Conservation (phyloP, 2,113 vertebrate genomes). For the Microtus montanus region DNA sequence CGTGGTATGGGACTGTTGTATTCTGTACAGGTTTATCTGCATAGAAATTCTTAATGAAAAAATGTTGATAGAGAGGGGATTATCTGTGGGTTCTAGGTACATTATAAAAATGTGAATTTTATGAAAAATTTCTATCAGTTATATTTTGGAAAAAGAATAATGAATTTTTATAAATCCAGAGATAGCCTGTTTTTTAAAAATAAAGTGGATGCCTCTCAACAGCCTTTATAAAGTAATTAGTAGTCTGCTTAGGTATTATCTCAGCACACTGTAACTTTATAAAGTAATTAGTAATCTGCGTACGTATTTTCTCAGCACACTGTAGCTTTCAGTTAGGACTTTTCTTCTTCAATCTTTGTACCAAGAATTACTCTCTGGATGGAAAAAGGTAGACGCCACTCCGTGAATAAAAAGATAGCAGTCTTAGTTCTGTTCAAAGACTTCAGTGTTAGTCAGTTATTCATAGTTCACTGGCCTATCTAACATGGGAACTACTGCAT, state of each 20-base stretch:
- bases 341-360: conserved; percentile 11
- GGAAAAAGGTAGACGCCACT: conserved; percentile 15
- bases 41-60: background rate
- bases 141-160: background rate
- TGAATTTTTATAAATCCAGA: background rate
- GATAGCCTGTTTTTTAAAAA: conserved; percentile 20
- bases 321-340: background rate
- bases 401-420: background rate
- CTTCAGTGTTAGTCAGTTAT: conserved; percentile 33
- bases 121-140: background rate
- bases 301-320: background rate
- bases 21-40: background rate
- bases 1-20: background rate
- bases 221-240: conserved; percentile 14
- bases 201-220: background rate
- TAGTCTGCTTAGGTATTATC: background rate
- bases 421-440: conserved; percentile 24
- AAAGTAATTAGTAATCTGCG: too few relatives aligned
- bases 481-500: conserved; percentile 7
- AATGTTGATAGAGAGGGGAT: background rate
- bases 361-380: conserved; percentile 23
- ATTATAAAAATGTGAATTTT: conserved; percentile 48
- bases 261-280: background rate
- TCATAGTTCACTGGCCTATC: background rate
- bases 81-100: background rate